Conservation (phyloP, 2,113 vertebrate genomes). For the Scopus umbretta region DNA sequence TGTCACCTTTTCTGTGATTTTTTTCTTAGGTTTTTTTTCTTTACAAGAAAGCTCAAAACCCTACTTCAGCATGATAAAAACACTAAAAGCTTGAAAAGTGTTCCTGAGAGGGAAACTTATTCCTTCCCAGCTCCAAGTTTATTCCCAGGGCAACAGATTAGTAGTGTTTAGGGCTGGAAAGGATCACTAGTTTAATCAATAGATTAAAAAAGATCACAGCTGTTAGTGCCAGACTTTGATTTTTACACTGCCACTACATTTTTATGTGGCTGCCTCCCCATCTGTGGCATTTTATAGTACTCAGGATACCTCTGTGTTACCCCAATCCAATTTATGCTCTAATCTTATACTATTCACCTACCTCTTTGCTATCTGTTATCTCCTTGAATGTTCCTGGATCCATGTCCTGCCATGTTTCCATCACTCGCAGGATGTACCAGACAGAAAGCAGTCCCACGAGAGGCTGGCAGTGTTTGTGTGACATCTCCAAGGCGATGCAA, state of each 20-base stretch:
- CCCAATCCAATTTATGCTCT: not conserved
- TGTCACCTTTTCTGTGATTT: not conserved
- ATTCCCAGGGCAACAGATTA: conserved; percentile 37
- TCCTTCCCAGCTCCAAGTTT: not conserved
- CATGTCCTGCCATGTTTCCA: not conserved
- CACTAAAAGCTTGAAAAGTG: not conserved
- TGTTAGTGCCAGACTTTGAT: not conserved
- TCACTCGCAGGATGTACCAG: not conserved
- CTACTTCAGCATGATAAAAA: not conserved
- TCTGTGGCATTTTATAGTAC: not conserved
- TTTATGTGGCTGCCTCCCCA: not conserved
- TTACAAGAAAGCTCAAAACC: not conserved
- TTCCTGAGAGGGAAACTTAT: not conserved
- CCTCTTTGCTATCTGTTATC: not conserved
- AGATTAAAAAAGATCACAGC: conserved; percentile 46
- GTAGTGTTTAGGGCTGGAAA: conserved; percentile 5
- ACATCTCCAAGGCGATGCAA: not conserved
- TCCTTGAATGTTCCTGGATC: not conserved
- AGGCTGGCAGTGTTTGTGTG: not conserved
- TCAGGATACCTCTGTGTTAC: not conserved
- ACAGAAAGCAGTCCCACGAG: not conserved
- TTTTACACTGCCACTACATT: not conserved
- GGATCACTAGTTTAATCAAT: conserved; percentile 39
- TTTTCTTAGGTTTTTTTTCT: not conserved
- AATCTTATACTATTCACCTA: not conserved